Evolutionary conservation across 2,113 vertebrate genomes (phyloP).

Genomic region (Tragelaphus buxtoni): DNA sequence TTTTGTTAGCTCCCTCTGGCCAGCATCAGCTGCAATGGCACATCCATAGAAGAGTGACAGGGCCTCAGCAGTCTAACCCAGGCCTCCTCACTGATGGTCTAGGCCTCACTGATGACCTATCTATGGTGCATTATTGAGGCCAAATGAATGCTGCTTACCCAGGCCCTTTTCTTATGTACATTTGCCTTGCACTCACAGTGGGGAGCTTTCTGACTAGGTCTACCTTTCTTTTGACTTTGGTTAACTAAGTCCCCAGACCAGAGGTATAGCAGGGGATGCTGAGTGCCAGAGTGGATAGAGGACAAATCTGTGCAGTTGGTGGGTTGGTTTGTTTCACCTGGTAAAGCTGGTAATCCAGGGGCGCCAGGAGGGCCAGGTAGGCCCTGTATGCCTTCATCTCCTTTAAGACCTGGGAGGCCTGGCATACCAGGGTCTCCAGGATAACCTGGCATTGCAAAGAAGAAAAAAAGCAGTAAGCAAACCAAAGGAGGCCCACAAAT

Average conservation of each 20-base stretch:
- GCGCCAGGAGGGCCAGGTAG: constrained; percentile 83
- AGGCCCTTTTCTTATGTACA: not conserved
- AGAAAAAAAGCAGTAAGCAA: not conserved
- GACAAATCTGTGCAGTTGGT: not conserved
- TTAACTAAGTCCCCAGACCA: not conserved
- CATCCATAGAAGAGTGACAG: not conserved
- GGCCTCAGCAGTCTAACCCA: not conserved
- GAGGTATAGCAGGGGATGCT: not conserved
- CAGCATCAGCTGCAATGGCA: not conserved
- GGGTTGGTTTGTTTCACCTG: constrained; percentile 78
- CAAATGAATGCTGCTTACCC: not conserved
- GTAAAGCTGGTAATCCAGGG: constrained; percentile 77
- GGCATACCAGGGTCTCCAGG: constrained; percentile 82
- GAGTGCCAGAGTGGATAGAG: not conserved
- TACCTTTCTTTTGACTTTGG: not conserved
- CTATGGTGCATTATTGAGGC: not conserved
- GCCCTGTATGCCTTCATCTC: constrained; percentile 84
- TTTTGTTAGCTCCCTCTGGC: not conserved
- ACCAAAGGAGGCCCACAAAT: not conserved
- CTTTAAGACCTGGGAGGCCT: constrained; percentile 83
- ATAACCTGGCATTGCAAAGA: constrained; percentile 76
- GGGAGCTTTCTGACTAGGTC: not conserved
- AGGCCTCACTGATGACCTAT: not conserved
- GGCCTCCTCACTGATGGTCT: not conserved
- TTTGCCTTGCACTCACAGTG: not conserved